These are phyloP conservation scores for Lophura nycthemera DNA, from an alignment of 2,113 vertebrate genomes.

Conservation along the genomic window DNA sequence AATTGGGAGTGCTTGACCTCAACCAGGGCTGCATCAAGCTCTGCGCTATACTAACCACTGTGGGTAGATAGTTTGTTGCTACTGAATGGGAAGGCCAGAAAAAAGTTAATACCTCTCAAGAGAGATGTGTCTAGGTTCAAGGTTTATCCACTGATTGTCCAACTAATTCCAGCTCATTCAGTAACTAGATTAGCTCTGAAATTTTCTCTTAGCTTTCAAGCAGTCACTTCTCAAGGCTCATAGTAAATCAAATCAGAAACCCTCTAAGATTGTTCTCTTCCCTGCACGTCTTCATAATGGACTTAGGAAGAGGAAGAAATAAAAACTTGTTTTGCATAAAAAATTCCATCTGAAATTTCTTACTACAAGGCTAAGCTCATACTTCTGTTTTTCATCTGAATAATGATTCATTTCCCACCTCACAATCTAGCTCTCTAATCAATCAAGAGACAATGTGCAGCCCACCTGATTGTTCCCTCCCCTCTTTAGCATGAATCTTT, in stretches of 20 bases:
- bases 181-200: conserved; percentile 3
- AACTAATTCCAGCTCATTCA: neutral
- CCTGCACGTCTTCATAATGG: neutral
- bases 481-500: neutral
- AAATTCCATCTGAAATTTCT: neutral
- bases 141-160: neutral
- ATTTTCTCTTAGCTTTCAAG: neutral
- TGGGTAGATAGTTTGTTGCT: conserved; percentile 33
- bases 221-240: neutral
- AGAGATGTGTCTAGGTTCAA: conserved; percentile 10
- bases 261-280: neutral
- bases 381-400: neutral
- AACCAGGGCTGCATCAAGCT: conserved; percentile 64
- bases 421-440: neutral
- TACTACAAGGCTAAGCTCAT: neutral
- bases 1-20: conserved; percentile 83
- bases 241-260: neutral
- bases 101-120: neutral
- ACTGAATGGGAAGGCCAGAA: neutral
- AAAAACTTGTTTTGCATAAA: neutral
- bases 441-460: neutral
- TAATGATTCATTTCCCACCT: neutral
- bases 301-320: neutral
- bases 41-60: conserved; percentile 45
- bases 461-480: neutral